Evolutionary conservation across 2,113 vertebrate genomes (phyloP).

Genomic region (Brienomyrus longianalis): DNA sequence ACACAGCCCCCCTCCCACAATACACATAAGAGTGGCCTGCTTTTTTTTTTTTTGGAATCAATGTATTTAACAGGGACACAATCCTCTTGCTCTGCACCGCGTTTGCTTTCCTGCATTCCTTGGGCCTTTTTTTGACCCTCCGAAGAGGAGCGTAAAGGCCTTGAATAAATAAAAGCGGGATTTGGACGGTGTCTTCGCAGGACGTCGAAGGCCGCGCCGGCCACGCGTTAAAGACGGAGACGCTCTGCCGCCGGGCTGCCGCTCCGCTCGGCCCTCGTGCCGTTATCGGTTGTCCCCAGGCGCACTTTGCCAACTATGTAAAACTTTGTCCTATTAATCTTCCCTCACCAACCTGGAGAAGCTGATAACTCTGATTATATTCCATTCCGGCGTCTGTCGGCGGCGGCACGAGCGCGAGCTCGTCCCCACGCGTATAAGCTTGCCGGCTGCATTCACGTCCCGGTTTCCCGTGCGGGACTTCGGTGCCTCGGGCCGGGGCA

Average conservation of each 20-base stretch:
- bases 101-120: background rate
- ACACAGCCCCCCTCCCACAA: background rate
- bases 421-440: background rate
- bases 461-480: background rate
- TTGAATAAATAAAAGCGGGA: constrained; percentile 25
- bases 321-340: constrained; percentile 14
- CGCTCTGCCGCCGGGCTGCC: background rate
- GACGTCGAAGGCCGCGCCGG: background rate
- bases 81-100: background rate
- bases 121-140: constrained; percentile 18
- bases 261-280: background rate
- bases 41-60: background rate
- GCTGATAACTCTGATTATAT: constrained; percentile 15
- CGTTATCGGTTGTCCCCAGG: constrained; percentile 6
- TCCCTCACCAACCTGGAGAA: constrained; percentile 10
- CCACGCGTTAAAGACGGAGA: background rate
- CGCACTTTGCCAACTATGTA: constrained; percentile 3
- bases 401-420: background rate
- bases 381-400: background rate
- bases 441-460: background rate
- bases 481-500: background rate
- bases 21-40: background rate
- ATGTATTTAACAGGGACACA: background rate
- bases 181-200: constrained; percentile 22
- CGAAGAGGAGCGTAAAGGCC: background rate